These are phyloP conservation scores for Camelus dromedarius DNA, from an alignment of 2,113 vertebrate species.

Conservation along the genomic window DNA sequence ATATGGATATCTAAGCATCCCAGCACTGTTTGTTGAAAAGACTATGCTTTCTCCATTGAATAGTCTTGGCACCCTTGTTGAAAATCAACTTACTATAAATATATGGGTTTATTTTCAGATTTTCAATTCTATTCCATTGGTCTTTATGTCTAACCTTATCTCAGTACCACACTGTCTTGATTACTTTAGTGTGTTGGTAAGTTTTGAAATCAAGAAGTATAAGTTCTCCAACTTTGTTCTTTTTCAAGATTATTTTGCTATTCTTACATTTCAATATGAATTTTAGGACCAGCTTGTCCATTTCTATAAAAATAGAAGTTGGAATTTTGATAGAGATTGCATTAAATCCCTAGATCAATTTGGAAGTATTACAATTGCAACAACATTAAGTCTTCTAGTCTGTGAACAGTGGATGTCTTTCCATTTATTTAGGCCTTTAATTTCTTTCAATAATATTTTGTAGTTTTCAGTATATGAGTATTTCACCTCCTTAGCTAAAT, in stretches of 20 bases:
- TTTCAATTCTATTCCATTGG: background rate
- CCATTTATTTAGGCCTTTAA: background rate
- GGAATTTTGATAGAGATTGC: background rate
- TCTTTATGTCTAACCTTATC: background rate
- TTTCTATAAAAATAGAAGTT: background rate
- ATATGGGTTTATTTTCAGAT: background rate
- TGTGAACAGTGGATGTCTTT: background rate
- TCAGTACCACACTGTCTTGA: background rate
- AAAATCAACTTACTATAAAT: background rate
- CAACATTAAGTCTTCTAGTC: background rate
- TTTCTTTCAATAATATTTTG: background rate
- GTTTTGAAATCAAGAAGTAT: background rate
- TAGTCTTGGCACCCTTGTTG: background rate
- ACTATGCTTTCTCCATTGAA: background rate
- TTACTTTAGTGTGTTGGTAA: background rate
- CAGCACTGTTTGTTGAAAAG: background rate
- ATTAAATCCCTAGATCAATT: background rate
- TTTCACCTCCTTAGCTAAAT: background rate
- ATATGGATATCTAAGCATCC: background rate
- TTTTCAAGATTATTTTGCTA: constrained; percentile 11
- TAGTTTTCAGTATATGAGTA: background rate
- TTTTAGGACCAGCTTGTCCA: background rate
- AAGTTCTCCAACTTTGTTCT: background rate
- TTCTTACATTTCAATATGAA: background rate
- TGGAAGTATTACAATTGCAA: background rate